These are phyloP conservation scores for Chionis minor DNA, from an alignment of 2,113 vertebrate genomes.

Conservation along the genomic window DNA sequence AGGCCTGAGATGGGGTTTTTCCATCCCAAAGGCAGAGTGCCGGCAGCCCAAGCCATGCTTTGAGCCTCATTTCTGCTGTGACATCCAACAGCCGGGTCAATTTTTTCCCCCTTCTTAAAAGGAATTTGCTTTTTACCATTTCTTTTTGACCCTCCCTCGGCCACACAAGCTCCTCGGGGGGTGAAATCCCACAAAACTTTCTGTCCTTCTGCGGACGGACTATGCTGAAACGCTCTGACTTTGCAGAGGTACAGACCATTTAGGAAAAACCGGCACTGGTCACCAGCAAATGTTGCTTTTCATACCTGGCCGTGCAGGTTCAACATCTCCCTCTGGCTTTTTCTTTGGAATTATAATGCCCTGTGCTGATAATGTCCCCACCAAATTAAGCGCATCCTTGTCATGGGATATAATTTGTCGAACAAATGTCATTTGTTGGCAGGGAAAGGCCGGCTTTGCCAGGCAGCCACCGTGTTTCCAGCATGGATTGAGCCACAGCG, in stretches of 20 bases:
- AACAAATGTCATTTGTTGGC: not conserved
- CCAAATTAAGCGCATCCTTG: not conserved
- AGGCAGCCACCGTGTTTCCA: not conserved
- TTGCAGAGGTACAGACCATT: not conserved
- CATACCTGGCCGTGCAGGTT: not conserved
- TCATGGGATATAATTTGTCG: not conserved
- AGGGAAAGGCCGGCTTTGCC: not conserved
- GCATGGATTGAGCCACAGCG: not conserved
- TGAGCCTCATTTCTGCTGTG: not conserved
- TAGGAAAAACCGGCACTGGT: not conserved
- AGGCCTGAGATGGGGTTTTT: not conserved
- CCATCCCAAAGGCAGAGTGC: not conserved
- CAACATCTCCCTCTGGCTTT: not conserved
- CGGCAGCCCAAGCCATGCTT: not conserved
- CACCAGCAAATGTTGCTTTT: not conserved
- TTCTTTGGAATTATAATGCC: not conserved
- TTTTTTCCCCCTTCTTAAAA: not conserved
- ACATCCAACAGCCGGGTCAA: not conserved
- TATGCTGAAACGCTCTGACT: not conserved
- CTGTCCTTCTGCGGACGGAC: not conserved
- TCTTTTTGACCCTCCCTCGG: not conserved
- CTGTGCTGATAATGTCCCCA: not conserved
- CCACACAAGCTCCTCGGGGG: accelerated
- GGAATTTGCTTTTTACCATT: not conserved
- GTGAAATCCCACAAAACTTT: not conserved